Evolutionary conservation across 2,888 invertebrate species (phyloP).

Genomic region (Serripes groenlandicus): DNA sequence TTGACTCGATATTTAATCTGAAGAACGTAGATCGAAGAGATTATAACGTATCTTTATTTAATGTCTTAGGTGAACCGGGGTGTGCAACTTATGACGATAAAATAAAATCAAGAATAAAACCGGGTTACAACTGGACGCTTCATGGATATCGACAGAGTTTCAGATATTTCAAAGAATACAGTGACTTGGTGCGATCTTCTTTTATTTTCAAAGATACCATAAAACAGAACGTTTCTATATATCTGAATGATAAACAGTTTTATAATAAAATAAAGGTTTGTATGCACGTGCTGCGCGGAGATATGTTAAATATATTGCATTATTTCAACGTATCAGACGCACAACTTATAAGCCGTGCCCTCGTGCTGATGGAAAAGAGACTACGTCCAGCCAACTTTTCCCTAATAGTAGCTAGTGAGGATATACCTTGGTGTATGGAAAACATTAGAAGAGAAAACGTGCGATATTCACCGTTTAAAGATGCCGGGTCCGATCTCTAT

Average conservation of each 20-base stretch:
- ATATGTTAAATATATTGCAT: too few relatives aligned
- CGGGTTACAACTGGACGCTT: slow-evolving; percentile 4
- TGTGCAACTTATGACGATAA: not conserved
- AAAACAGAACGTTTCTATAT: not conserved
- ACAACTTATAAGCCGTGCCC: too few relatives aligned
- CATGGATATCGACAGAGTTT: not conserved
- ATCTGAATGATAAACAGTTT: not conserved
- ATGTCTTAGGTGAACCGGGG: not conserved
- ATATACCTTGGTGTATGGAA: too few relatives aligned
- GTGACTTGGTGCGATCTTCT: not conserved
- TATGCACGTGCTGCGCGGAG: slow-evolving; percentile 9
- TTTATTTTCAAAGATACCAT: not conserved
- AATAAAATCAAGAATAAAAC: not conserved
- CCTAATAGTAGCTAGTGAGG: too few relatives aligned
- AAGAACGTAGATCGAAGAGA: not conserved
- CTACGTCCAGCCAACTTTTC: too few relatives aligned
- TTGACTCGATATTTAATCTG: not conserved
- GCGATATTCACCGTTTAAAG: too few relatives aligned
- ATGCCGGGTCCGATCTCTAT: too few relatives aligned
- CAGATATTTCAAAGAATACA: not conserved
- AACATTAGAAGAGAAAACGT: too few relatives aligned
- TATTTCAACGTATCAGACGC: too few relatives aligned
- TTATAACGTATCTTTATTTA: too few relatives aligned
- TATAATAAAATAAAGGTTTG: not conserved
- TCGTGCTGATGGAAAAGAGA: too few relatives aligned